phyloP scores from a whole-genome alignment of 2,888 invertebrate genomes.

The Drosophila antonietae region DNA sequence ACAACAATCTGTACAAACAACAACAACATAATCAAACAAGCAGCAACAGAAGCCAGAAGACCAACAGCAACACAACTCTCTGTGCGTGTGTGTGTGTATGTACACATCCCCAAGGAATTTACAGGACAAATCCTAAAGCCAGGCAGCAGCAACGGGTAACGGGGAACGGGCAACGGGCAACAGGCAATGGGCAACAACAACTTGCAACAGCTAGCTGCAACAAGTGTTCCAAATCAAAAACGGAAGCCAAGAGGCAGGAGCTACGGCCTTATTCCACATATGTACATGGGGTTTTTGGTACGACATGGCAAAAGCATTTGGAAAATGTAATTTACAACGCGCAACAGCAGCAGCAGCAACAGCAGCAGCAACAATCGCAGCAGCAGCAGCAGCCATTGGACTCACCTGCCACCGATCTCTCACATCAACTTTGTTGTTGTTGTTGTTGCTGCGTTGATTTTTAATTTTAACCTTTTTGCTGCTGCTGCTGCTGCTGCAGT shows the following conservation, averaged over 20 bases:
- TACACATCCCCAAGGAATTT: constrained; percentile 76
- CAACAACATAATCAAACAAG: constrained; percentile 71
- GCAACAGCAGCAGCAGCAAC: constrained; percentile 47
- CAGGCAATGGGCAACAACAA: constrained; percentile 21
- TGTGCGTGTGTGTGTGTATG: constrained; percentile 1
- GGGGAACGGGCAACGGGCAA: constrained; percentile 1
- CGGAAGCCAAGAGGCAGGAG: constrained; percentile 52
- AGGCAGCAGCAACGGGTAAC: constrained; percentile 23
- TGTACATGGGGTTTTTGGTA: constrained; percentile 76
- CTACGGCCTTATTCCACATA: constrained; percentile 65
- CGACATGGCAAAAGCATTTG: constrained; percentile 81
- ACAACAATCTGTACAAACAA: constrained; percentile 77
- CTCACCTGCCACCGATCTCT: constrained; percentile 78
- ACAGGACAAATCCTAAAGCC: constrained; percentile 64
- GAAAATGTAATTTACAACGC: constrained; percentile 82
- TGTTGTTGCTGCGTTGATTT: constrained; percentile 58
- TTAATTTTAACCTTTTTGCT: constrained; percentile 76
- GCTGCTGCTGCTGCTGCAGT: constrained; percentile 12
- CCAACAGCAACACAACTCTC: constrained; percentile 20
- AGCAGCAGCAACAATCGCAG: constrained; percentile 25
- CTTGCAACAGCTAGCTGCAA: constrained; percentile 39
- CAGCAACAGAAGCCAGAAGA: constrained; percentile 43
- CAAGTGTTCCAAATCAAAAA: constrained; percentile 75
- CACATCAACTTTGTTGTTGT: constrained; percentile 47
- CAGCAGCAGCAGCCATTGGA: constrained; percentile 31